Conservation (phyloP, 35 echinoderm and acorn worm genomes). For the Apostichopus japonicus region DNA sequence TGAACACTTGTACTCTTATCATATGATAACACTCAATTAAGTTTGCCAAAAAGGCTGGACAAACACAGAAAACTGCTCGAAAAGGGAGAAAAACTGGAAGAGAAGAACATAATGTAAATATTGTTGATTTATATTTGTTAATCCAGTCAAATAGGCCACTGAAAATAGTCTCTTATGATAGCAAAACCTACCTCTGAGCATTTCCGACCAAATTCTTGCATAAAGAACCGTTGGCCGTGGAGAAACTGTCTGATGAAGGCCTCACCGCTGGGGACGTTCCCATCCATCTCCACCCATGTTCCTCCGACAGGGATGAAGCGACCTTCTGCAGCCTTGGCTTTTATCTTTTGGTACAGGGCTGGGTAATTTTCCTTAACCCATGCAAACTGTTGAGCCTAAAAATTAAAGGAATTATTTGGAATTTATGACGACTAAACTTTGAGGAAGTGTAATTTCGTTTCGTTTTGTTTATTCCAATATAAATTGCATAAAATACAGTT, state of each 20-base stretch:
- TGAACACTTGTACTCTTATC: too few species aligned
- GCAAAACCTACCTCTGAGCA: constrained; percentile 73
- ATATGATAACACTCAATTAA: too few species aligned
- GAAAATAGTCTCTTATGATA: too few species aligned
- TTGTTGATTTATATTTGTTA: too few species aligned
- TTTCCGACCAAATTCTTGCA: constrained; percentile 79
- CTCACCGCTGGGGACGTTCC: constrained; percentile 94
- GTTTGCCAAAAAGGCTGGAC: too few species aligned
- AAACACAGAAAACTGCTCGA: too few species aligned
- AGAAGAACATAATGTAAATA: too few species aligned
- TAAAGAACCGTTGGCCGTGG: constrained; percentile 83
- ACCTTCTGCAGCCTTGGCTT: constrained; percentile 63
- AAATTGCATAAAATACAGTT: too few species aligned
- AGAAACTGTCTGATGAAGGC: constrained; percentile 90
- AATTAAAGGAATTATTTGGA: not conserved
- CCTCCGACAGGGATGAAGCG: constrained; percentile 93
- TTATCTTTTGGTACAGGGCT: constrained; percentile 64
- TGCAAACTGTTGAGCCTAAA: constrained; percentile 88
- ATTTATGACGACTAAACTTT: not conserved
- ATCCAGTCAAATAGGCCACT: too few species aligned
- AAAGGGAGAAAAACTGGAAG: too few species aligned
- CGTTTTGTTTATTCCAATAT: too few species aligned
- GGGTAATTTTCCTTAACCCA: constrained; percentile 90
- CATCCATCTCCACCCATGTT: constrained; percentile 97
- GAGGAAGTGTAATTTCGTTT: not conserved